phyloP scores from a whole-genome alignment of 2,888 invertebrate species.

The Geotrupes spiniger region DNA sequence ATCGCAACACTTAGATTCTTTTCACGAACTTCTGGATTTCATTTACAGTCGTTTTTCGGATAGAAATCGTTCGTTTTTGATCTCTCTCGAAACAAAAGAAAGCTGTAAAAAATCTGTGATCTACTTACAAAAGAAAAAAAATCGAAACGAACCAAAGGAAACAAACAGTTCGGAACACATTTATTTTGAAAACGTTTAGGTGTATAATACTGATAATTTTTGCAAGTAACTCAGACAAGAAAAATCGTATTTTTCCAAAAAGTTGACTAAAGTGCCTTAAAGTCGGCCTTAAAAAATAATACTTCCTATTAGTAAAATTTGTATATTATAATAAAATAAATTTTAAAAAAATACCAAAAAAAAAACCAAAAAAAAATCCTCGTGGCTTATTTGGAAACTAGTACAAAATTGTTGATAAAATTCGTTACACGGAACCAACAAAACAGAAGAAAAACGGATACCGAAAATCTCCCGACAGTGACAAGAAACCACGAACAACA shows the following conservation, averaged over 20 bases:
- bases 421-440: constrained; percentile 16
- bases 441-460: not conserved
- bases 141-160: constrained; percentile 9
- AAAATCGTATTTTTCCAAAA: constrained; percentile 45
- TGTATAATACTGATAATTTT: constrained; percentile 21
- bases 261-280: constrained; percentile 51
- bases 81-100: constrained; percentile 8
- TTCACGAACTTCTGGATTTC: constrained; percentile 14
- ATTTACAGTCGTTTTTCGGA: constrained; percentile 15
- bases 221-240: constrained; percentile 6
- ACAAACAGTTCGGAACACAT: constrained; percentile 8
- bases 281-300: constrained; percentile 46
- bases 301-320: constrained; percentile 45
- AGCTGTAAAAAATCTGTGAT: constrained; percentile 43
- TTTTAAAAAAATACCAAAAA: constrained; percentile 35
- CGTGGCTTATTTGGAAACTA: constrained; percentile 43
- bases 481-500: constrained; percentile 19
- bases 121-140: constrained; percentile 29
- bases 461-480: constrained; percentile 33
- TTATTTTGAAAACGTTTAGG: constrained; percentile 16
- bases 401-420: constrained; percentile 39
- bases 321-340: constrained; percentile 44
- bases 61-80: constrained; percentile 9
- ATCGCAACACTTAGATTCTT: constrained; percentile 10
- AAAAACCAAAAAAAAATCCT: constrained; percentile 40